These are phyloP conservation scores for Physocephala rufipes DNA, from an alignment of 2,888 invertebrate genomes.

Conservation along the genomic window DNA sequence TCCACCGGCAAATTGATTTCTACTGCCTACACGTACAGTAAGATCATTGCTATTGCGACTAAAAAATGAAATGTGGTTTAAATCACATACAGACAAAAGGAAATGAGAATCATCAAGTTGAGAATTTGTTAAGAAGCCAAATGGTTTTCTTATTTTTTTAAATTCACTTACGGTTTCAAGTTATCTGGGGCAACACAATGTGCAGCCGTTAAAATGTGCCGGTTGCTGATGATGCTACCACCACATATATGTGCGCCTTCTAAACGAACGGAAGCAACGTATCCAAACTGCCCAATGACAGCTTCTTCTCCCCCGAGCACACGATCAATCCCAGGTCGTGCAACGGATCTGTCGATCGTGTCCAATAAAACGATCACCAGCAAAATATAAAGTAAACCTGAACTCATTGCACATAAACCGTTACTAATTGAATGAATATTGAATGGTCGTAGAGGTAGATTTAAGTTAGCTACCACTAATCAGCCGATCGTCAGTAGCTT, in stretches of 20 bases:
- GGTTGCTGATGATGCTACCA: constrained; percentile 50
- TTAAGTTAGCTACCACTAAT: too few species aligned
- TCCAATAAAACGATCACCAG: constrained; percentile 13
- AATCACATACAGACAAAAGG: background rate
- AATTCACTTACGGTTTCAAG: constrained; percentile 29
- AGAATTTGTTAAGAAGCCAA: too few species aligned
- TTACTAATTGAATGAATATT: background rate
- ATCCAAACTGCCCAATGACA: constrained; percentile 52
- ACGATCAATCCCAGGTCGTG: constrained; percentile 42
- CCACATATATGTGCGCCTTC: constrained; percentile 58
- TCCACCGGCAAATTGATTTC: constrained; percentile 58
- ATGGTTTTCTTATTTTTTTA: too few species aligned
- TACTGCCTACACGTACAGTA: constrained; percentile 60
- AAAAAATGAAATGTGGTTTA: background rate
- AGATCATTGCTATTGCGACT: constrained; percentile 40
- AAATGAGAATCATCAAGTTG: too few species aligned
- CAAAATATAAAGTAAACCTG: constrained; percentile 33
- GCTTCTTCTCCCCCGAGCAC: constrained; percentile 61
- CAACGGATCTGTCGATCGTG: constrained; percentile 21
- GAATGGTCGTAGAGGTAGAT: too few species aligned
- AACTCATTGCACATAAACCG: constrained; percentile 37
- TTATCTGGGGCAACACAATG: constrained; percentile 53
- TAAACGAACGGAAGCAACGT: constrained; percentile 60
- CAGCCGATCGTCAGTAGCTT: too few species aligned
- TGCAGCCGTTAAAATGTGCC: constrained; percentile 58